Evolutionary conservation across 2,113 vertebrate genomes (phyloP), one percentile per base, ranked within the genome.

Genomic region (Rana temporaria): DNA sequence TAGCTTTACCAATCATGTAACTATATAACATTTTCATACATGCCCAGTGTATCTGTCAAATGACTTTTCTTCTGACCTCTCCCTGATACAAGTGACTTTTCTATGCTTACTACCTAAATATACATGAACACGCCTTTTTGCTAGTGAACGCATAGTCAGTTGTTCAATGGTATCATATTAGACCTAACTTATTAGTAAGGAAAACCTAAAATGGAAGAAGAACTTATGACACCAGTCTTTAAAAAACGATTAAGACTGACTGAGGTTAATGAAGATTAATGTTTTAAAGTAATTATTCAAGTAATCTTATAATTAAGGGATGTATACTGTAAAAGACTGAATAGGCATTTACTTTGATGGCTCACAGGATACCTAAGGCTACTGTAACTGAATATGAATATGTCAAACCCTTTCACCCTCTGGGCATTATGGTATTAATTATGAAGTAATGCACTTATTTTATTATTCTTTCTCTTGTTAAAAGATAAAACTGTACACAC

Each of bases 331-430:
- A 8, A 48, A 48, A 12, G 14, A 11, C 8, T 48, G 12, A 48
- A 48, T 48, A 8, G 42, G 14, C 42, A 11, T 48, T 11, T 48
- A 6, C 9, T 48, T 48, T 48, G 42, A 48, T 1, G 7, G 4
- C 34, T 48, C 42, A 12, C 42, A 48, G 9, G 42, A 48, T 48
- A 48, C 42, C 42, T 14, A 26, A 2, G 24, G 55, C 53, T 12
- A 73, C 24, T 24, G 53, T n/a, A 32, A 57, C 70, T 57, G 52
- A 57, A 30, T 56, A 73, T 57, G 52, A 73, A 56, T 56, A 73
- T 56, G 70, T 26, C 16, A 57, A 53, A 19, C 70, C 55, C 24
- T 15, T 55, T 71, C 22, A 52, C 69, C 70, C 18, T 48, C 42
- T 26, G 18, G 70, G 53, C 52, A 57, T 5, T 57, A 57, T 56